Conservation (phyloP, 2,888 invertebrate genomes). For the Thymelicus sylvestris region DNA sequence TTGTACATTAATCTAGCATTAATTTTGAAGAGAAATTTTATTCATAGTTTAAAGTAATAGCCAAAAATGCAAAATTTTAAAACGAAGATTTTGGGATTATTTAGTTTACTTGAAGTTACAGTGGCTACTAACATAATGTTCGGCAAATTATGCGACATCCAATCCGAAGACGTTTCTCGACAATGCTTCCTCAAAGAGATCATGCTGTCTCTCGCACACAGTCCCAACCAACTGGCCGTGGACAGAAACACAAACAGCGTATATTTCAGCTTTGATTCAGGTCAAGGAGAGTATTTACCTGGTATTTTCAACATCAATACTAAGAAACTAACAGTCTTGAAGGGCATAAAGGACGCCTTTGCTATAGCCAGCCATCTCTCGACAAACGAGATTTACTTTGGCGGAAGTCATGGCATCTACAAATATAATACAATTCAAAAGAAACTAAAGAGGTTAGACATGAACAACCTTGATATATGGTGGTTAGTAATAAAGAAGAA, state of each 20-base stretch:
- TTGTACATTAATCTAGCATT: not conserved
- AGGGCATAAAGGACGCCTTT: conserved; percentile 73
- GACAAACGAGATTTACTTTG: conserved; percentile 64
- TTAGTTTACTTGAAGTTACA: not conserved
- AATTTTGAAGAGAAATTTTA: not conserved
- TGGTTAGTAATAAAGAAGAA: conserved; percentile 65
- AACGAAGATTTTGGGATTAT: not conserved
- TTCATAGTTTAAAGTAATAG: no score
- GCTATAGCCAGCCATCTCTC: conserved; percentile 60
- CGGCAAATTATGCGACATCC: conserved; percentile 53
- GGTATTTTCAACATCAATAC: conserved; percentile 60
- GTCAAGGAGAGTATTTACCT: conserved; percentile 68
- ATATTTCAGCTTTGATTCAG: conserved; percentile 73
- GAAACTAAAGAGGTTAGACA: conserved; percentile 56
- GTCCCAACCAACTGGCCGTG: conserved; percentile 70
- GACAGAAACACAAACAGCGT: conserved; percentile 60
- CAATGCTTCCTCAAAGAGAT: conserved; percentile 67
- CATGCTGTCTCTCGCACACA: conserved; percentile 61
- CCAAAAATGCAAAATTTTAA: not conserved
- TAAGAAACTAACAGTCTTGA: conserved; percentile 61
- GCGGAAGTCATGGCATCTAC: conserved; percentile 73
- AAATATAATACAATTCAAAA: conserved; percentile 57
- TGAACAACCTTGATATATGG: conserved; percentile 69
- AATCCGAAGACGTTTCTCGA: conserved; percentile 51
- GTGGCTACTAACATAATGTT: conserved; percentile 17